These are phyloP conservation scores for Chrysina gloriosa DNA, from an alignment of 2,888 invertebrate species.

Conservation along the genomic window DNA sequence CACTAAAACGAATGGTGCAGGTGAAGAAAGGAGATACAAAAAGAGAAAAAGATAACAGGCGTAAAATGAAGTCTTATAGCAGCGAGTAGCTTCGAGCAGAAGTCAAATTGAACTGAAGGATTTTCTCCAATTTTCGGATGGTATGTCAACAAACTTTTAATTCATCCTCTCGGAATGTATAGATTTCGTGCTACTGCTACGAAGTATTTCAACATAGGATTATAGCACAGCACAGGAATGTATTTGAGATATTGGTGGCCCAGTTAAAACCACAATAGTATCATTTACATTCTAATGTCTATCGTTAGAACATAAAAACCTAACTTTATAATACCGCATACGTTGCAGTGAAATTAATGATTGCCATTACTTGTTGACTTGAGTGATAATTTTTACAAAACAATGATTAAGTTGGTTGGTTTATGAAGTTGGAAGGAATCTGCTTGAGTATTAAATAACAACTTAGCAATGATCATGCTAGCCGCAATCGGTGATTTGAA, in stretches of 20 bases:
- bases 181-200: background rate
- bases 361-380: too few relatives aligned
- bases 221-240: background rate
- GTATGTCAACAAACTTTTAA: background rate
- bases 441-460: too few relatives aligned
- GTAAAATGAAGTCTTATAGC: background rate
- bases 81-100: background rate
- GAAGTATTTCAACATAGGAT: background rate
- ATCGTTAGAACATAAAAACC: too few relatives aligned
- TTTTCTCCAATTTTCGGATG: conserved; percentile 6
- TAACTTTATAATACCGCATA: too few relatives aligned
- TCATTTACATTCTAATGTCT: too few relatives aligned
- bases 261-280: too few relatives aligned
- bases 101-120: background rate
- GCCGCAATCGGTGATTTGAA: too few relatives aligned
- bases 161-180: background rate
- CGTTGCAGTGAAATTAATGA: too few relatives aligned
- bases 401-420: too few relatives aligned
- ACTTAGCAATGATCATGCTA: too few relatives aligned
- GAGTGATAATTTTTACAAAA: too few relatives aligned
- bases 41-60: background rate
- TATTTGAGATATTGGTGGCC: background rate
- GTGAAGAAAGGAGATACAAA: background rate
- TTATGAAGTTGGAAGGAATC: too few relatives aligned
- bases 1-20: background rate